Conservation (phyloP, 2,888 invertebrate genomes). For the Abrostola tripartita region DNA sequence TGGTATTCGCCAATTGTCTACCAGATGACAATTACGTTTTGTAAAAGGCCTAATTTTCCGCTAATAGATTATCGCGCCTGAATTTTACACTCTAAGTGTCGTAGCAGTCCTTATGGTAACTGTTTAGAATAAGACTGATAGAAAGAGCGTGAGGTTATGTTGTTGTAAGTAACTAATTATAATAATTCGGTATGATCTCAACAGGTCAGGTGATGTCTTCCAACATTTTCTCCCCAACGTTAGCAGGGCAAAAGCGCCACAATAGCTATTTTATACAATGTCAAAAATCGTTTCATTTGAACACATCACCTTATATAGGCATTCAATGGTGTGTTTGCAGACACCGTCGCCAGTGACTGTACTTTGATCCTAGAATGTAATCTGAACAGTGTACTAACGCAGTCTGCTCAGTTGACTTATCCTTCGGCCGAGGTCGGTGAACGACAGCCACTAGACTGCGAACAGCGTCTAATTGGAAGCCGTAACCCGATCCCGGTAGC, state of each 20-base stretch:
- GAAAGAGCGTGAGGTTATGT: slow-evolving; percentile 49
- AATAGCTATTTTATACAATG: slow-evolving; percentile 9
- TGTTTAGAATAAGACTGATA: slow-evolving; percentile 69
- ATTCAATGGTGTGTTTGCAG: neutral
- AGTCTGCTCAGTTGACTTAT: neutral
- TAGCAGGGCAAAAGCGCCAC: slow-evolving; percentile 4
- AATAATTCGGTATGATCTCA: slow-evolving; percentile 51
- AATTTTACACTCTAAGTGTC: slow-evolving; percentile 17
- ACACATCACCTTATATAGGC: neutral
- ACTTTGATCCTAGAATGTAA: slow-evolving; percentile 10
- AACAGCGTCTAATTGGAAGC: neutral
- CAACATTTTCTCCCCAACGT: slow-evolving; percentile 49
- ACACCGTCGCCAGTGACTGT: slow-evolving; percentile 13
- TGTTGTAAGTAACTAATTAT: slow-evolving; percentile 41
- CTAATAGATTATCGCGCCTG: slow-evolving; percentile 8
- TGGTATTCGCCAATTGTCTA: slow-evolving; percentile 1
- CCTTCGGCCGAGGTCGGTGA: neutral
- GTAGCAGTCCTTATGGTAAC: slow-evolving; percentile 39
- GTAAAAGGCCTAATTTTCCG: slow-evolving; percentile 1
- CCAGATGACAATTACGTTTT: neutral
- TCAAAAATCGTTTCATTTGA: neutral
- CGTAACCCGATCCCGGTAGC: neutral
- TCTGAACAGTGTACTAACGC: neutral
- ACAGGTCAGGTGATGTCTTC: slow-evolving; percentile 68
- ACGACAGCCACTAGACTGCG: neutral